Percentiles rank a stretch among this genome's conserved stretches.
Conservation (phyloP, 2,888 invertebrate genomes). For the Microctonus aethiopoides region DNA sequence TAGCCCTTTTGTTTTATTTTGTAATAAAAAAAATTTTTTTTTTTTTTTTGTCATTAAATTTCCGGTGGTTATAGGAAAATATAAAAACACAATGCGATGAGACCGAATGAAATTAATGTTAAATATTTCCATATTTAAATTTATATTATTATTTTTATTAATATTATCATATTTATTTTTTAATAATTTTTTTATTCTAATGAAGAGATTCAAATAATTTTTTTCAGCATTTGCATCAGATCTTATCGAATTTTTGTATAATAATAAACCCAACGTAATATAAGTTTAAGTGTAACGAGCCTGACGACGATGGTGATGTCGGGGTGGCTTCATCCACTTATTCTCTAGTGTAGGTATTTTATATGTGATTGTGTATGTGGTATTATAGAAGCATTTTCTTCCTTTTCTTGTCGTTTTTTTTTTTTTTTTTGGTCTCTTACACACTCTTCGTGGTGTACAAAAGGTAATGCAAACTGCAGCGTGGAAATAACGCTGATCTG, state of each 20-base stretch:
- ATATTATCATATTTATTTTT: background rate
- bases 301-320: background rate
- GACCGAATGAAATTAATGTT: background rate
- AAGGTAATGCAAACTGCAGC: background rate
- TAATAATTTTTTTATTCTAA: background rate
- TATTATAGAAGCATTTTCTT: background rate
- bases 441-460: background rate
- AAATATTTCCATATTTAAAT: too few relatives aligned
- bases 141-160: too few relatives aligned
- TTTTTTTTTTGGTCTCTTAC: background rate
- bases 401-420: background rate
- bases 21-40: background rate
- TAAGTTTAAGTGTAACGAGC: conserved; percentile 3
- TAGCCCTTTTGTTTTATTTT: background rate
- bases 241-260: background rate
- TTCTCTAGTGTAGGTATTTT: background rate
- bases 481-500: background rate
- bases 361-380: background rate
- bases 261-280: background rate
- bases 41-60: background rate
- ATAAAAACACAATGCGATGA: background rate
- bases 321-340: background rate
- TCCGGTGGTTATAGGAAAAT: background rate
- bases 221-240: background rate
- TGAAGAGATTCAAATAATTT: background rate